These are phyloP conservation scores for Pseudachorutes palmiensis DNA, from an alignment of 1,140 invertebrate species.

Conservation along the genomic window DNA sequence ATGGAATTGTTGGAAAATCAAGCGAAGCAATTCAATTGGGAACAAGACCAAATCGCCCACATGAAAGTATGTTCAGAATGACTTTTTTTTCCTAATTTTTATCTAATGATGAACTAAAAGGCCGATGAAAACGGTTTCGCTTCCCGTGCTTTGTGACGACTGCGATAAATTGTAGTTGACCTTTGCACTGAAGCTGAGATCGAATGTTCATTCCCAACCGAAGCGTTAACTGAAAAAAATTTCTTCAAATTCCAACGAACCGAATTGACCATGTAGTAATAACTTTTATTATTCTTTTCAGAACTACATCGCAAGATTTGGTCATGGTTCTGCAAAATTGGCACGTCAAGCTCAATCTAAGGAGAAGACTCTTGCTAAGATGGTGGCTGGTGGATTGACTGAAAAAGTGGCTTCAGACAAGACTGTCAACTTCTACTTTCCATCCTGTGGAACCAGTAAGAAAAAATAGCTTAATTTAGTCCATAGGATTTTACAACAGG, in stretches of 20 bases:
- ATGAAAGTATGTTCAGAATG: slow-evolving; percentile 80
- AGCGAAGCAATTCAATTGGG: slow-evolving; percentile 98
- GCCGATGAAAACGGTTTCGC: slow-evolving; percentile 40
- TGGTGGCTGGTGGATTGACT: slow-evolving; percentile 94
- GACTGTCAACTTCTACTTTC: slow-evolving; percentile 89
- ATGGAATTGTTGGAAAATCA: slow-evolving; percentile 96
- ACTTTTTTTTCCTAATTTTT: slow-evolving; percentile 6
- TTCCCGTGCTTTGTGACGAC: neutral
- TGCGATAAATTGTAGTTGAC: slow-evolving; percentile 6
- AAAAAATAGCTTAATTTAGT: neutral
- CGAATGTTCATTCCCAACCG: slow-evolving; percentile 9
- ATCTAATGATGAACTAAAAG: slow-evolving; percentile 44
- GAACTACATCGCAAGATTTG: slow-evolving; percentile 98
- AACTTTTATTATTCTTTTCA: no score
- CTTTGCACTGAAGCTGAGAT: slow-evolving; percentile 1
- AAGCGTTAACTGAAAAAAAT: neutral
- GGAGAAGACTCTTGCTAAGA: slow-evolving; percentile 97
- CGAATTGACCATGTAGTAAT: no score
- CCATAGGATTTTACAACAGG: neutral
- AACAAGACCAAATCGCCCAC: slow-evolving; percentile 97
- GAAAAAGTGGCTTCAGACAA: slow-evolving; percentile 89
- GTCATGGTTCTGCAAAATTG: slow-evolving; percentile 96
- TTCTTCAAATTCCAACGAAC: neutral
- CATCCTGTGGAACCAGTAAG: slow-evolving; percentile 77
- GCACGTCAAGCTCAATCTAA: slow-evolving; percentile 98